Conservation (phyloP, 2,113 vertebrate species). For the Aythya baeri region DNA sequence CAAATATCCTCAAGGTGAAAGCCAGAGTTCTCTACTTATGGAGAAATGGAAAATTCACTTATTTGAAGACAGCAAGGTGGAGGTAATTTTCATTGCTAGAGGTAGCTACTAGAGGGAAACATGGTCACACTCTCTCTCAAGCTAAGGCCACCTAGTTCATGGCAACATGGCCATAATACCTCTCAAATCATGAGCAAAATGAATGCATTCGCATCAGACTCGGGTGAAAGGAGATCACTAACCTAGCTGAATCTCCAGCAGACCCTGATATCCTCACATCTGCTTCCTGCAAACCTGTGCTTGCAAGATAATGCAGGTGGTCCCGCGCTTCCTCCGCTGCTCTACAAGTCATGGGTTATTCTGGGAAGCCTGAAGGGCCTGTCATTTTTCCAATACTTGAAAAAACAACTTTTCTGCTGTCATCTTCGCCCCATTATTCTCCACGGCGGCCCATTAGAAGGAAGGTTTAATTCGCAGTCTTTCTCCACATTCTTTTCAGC, state of each 20-base stretch:
- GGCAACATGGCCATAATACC: not conserved
- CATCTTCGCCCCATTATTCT: not conserved
- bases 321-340: not conserved
- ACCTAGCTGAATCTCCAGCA: not conserved
- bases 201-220: not conserved
- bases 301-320: not conserved
- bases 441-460: too few relatives aligned
- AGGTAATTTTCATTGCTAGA: not conserved
- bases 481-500: not conserved
- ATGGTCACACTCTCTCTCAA: not conserved
- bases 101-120: not conserved
- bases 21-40: not conserved
- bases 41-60: not conserved
- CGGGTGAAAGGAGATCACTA: not conserved
- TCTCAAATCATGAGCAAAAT: not conserved
- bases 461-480: not conserved
- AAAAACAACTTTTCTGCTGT: not conserved
- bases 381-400: accelerated
- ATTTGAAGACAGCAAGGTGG: not conserved
- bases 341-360: not conserved
- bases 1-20: not conserved
- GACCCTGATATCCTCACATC: not conserved
- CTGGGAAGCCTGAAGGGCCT: not conserved
- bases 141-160: not conserved
- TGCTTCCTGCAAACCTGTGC: not conserved